Evolutionary conservation across 2,888 invertebrate species (phyloP).

Genomic region (Drosophila rellima): DNA sequence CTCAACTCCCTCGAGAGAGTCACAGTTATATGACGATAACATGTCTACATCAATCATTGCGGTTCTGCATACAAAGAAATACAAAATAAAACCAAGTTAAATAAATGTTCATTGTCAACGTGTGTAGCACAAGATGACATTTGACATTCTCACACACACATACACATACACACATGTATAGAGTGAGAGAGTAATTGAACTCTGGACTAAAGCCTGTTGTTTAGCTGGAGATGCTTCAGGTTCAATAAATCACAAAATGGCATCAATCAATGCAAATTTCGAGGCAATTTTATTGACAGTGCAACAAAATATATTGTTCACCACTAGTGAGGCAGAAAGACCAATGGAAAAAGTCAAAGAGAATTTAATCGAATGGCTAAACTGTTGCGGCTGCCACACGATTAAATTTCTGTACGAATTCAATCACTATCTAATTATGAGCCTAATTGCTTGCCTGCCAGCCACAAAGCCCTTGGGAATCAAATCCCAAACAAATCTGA

Average conservation of each 20-base stretch:
- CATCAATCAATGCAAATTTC: constrained; percentile 78
- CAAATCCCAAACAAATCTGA: constrained; percentile 9
- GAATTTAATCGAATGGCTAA: constrained; percentile 54
- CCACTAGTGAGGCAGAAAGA: not conserved
- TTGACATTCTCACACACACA: constrained; percentile 42
- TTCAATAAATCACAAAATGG: constrained; percentile 72
- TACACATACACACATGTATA: constrained; percentile 5
- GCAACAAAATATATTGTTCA: constrained; percentile 17
- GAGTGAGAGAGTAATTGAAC: constrained; percentile 57
- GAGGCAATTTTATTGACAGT: constrained; percentile 48
- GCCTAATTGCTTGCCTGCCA: constrained; percentile 29
- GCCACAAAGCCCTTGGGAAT: constrained; percentile 4
- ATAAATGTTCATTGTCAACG: constrained; percentile 68
- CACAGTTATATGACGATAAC: constrained; percentile 78
- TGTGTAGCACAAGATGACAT: constrained; percentile 43
- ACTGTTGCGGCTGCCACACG: constrained; percentile 19
- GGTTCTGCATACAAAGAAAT: constrained; percentile 67
- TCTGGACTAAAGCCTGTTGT: constrained; percentile 41
- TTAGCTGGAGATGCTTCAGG: constrained; percentile 49
- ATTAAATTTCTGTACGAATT: constrained; percentile 29
- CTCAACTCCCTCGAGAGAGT: constrained; percentile 36
- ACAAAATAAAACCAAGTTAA: constrained; percentile 64
- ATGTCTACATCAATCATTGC: constrained; percentile 77
- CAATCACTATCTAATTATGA: constrained; percentile 39
- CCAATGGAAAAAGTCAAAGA: not conserved